phyloP scores from a whole-genome alignment of 2,113 vertebrate genomes.

The Salvelinus alpinus region DNA sequence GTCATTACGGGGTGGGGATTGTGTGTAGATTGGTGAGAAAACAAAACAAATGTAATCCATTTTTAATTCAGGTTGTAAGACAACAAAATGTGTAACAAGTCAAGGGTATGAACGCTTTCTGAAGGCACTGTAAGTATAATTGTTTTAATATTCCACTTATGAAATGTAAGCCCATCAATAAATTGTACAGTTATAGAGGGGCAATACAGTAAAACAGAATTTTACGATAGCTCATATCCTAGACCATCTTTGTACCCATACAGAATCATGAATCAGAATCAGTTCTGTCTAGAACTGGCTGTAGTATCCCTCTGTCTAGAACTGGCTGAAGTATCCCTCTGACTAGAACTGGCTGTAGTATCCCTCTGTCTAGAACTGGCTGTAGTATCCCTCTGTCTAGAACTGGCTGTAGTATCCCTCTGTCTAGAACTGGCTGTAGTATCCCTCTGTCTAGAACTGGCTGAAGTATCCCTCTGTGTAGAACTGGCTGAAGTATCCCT shows the following conservation, averaged over 20 bases:
- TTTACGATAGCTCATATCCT: neutral
- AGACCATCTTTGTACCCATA: neutral
- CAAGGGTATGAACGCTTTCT: too few relatives aligned
- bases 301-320: slow-evolving; percentile 32
- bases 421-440: too few relatives aligned
- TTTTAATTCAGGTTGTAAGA: too few relatives aligned
- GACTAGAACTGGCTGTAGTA: neutral
- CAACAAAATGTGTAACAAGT: too few relatives aligned
- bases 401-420: too few relatives aligned
- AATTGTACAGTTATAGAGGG: too few relatives aligned
- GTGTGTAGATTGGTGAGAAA: too few relatives aligned
- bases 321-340: slow-evolving; percentile 24
- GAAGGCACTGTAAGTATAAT: neutral
- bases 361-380: neutral
- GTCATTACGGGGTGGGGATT: too few relatives aligned
- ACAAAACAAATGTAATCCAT: too few relatives aligned
- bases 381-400: too few relatives aligned
- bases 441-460: slow-evolving; percentile 36
- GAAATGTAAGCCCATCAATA: neutral
- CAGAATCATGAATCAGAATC: neutral
- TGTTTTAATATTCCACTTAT: neutral
- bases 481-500: too few relatives aligned
- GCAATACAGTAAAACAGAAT: neutral
- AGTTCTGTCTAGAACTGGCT: slow-evolving; percentile 4
- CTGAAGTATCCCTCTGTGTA: slow-evolving; percentile 23